Conservation (phyloP, 2,888 invertebrate genomes). For the Byasa hedistus region DNA sequence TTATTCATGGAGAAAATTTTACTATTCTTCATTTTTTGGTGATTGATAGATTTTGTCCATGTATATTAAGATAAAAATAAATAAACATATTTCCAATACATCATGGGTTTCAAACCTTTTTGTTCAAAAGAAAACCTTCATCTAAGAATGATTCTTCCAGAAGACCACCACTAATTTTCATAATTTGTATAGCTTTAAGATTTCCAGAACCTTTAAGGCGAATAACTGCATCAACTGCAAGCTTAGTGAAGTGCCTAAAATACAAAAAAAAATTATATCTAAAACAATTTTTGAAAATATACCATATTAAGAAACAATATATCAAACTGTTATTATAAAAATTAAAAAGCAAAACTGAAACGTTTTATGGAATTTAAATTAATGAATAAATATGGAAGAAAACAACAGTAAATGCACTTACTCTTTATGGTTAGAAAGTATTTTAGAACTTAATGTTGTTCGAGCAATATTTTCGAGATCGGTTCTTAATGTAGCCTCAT, state of each 20-base stretch:
- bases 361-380: too few relatives aligned
- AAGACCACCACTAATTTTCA: conserved; percentile 97
- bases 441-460: conserved; percentile 98
- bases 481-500: conserved; percentile 87
- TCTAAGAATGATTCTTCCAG: conserved; percentile 98
- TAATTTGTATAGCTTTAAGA: conserved; percentile 97
- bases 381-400: neutral
- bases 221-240: conserved; percentile 97
- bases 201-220: conserved; percentile 97
- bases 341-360: too few relatives aligned
- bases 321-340: too few relatives aligned
- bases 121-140: conserved; percentile 96
- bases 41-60: too few relatives aligned
- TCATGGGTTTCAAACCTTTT: conserved; percentile 81
- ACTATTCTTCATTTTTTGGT: too few relatives aligned
- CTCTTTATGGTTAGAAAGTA: conserved; percentile 97
- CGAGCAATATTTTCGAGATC: conserved; percentile 98
- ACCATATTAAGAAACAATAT: too few relatives aligned
- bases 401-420: conserved; percentile 46
- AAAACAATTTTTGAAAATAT: neutral
- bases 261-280: neutral
- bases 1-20: too few relatives aligned
- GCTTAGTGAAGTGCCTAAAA: conserved; percentile 89
- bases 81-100: too few relatives aligned
- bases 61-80: too few relatives aligned